Base-by-base conservation (phyloP, 2,113 vertebrate genomes). In the Oncorhynchus masou region DNA sequence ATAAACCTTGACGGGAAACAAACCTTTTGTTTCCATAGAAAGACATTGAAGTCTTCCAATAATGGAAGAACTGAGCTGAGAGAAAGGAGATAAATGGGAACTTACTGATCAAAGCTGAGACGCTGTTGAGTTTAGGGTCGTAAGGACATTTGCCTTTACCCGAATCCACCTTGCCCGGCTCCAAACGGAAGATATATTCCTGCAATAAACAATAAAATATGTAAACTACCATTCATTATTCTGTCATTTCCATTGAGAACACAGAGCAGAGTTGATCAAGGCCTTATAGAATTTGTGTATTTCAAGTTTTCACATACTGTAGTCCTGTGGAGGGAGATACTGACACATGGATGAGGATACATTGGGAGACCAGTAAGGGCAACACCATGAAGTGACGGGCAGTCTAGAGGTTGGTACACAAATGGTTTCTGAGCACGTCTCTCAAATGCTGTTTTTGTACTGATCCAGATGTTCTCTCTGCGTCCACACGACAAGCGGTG, bases 111-210 rank as follows among this genome's bases (percentile, higher is more conserved):
- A 99, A 93, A 13, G 96, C 95, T 1, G 97, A 99, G 75, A 98
- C 96, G 0, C 96, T 99, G 93, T 98, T 97, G 78, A 99, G 93
- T 94, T 99, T 99, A 84, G 98, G 98, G 90, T 99, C 98, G 0
- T 96, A 99, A 0, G 98, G 96, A 86, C 98, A 99, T 87, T 99
- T 99, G 82, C 98, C 98, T 90, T 99, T 99, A 83, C 98, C 98
- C 7, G 98, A 99, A 92, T 99, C 98, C 83, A 98, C 94, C 90
- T 94, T 97, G 81, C 97, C 96, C 0, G 97, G 95, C 86, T 99
- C 98, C 92, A 99, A 91, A 79, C 96, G 95, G 90, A 99, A 99
- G 88, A 99, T 94, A 81, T 99, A 99, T 90, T 99, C 97, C 98
- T 99, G 79, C 64, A 89, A 90, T 1, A 49, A n/a, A 25, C 60